Evolutionary conservation across 2,797 vertebrate genomes (phyloP).

Genomic region (Sebastes wilsoni): DNA sequence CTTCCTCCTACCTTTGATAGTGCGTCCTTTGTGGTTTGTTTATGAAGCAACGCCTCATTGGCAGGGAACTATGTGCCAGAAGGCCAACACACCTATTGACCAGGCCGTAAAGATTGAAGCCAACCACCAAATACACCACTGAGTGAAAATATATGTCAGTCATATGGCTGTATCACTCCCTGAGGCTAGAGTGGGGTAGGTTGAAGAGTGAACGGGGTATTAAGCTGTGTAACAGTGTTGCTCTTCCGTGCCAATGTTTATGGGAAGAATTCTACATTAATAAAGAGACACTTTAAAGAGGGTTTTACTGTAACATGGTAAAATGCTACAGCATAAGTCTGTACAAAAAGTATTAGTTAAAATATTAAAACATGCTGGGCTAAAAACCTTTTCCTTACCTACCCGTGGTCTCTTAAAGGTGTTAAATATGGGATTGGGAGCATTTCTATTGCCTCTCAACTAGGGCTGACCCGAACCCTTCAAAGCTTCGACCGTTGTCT

Average conservation of each 20-base stretch:
- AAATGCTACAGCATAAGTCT: background rate
- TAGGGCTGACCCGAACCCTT: no score
- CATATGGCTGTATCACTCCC: constrained; percentile 1
- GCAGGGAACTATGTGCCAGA: constrained; percentile 34
- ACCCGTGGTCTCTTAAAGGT: no score
- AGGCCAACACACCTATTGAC: constrained; percentile 31
- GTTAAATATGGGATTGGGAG: no score
- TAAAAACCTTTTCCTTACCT: background rate
- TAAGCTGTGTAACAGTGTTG: background rate
- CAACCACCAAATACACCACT: constrained; percentile 22
- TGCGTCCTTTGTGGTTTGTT: constrained; percentile 47
- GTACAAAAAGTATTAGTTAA: background rate
- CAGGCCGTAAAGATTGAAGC: constrained; percentile 32
- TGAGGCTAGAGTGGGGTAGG: background rate
- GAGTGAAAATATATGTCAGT: constrained; percentile 16
- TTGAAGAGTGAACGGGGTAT: background rate
- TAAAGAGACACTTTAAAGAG: background rate
- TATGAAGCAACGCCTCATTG: constrained; percentile 57
- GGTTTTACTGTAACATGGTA: background rate
- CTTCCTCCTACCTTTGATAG: constrained; percentile 38
- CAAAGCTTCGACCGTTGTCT: no score
- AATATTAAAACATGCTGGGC: background rate
- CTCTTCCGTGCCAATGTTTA: background rate
- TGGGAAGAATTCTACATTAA: background rate
- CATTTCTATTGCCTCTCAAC: no score